These are phyloP conservation scores for Ictalurus punctatus DNA, from an alignment of 2,113 vertebrate genomes.

Conservation along the genomic window DNA sequence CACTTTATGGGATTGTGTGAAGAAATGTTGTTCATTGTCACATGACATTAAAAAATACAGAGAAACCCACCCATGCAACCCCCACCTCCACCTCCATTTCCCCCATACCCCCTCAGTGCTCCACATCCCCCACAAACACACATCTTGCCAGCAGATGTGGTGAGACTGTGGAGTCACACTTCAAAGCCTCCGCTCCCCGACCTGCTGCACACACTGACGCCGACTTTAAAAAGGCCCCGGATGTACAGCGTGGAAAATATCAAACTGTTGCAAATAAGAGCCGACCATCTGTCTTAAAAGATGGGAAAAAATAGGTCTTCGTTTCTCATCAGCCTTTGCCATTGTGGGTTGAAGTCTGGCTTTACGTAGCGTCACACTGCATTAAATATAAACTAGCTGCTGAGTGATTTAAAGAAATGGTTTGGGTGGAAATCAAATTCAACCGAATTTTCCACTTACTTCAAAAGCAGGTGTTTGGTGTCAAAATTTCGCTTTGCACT, in stretches of 20 bases:
- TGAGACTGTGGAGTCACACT: slow-evolving; percentile 83
- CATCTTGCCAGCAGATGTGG: slow-evolving; percentile 99
- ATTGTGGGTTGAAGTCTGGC: slow-evolving; percentile 49
- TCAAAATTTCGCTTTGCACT: not conserved
- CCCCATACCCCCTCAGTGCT: not conserved
- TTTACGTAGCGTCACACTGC: slow-evolving; percentile 20
- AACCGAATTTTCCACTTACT: not conserved
- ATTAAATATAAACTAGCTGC: slow-evolving; percentile 41
- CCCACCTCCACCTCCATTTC: slow-evolving; percentile 6
- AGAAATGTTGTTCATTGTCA: slow-evolving; percentile 88
- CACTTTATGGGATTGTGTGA: slow-evolving; percentile 75
- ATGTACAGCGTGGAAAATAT: slow-evolving; percentile 97
- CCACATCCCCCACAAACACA: slow-evolving; percentile 67
- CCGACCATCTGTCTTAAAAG: slow-evolving; percentile 54
- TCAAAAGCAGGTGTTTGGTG: not conserved
- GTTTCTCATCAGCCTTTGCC: slow-evolving; percentile 40
- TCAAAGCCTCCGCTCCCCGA: slow-evolving; percentile 95
- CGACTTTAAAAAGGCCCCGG: slow-evolving; percentile 93
- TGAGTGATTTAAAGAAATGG: slow-evolving; percentile 32
- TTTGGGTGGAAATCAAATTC: not conserved
- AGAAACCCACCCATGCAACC: slow-evolving; percentile 60
- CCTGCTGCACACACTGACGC: slow-evolving; percentile 93
- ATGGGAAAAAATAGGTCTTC: slow-evolving; percentile 29
- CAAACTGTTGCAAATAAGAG: slow-evolving; percentile 74
- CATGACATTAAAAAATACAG: slow-evolving; percentile 84